Evolutionary conservation across 2,113 vertebrate species (phyloP).

Genomic region (crab-eating macaque (Macaca fascicularis)): DNA sequence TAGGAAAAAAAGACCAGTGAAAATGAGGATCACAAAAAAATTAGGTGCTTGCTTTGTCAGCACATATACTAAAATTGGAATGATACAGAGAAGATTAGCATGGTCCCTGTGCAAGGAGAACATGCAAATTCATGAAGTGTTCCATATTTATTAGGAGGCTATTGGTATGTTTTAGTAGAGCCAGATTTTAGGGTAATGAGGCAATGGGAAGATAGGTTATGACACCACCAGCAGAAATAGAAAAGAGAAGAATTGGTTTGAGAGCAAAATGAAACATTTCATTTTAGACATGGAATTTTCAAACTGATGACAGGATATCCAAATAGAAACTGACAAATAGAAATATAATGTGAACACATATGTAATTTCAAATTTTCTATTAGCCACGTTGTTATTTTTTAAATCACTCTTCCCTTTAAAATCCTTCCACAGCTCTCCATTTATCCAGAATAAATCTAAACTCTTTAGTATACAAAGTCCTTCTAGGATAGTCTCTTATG

Average conservation of each 20-base stretch:
- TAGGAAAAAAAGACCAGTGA: background rate
- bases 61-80: background rate
- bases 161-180: background rate
- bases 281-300: background rate
- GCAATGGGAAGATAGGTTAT: background rate
- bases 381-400: background rate
- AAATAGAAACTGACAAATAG: background rate
- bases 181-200: background rate
- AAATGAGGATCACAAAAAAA: background rate
- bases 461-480: background rate
- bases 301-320: background rate
- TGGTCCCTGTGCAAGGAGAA: background rate
- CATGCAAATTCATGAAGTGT: background rate
- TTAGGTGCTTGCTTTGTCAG: background rate
- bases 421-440: background rate
- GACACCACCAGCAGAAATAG: background rate
- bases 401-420: background rate
- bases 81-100: background rate
- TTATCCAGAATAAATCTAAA: background rate
- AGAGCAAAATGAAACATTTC: conserved; percentile 1
- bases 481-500: background rate
- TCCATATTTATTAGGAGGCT: background rate
- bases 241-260: conserved; percentile 18
- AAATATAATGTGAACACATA: background rate
- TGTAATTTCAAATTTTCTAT: background rate